These are phyloP conservation scores for Staurois parvus DNA, from an alignment of 2,797 vertebrate genomes.

Conservation along the genomic window DNA sequence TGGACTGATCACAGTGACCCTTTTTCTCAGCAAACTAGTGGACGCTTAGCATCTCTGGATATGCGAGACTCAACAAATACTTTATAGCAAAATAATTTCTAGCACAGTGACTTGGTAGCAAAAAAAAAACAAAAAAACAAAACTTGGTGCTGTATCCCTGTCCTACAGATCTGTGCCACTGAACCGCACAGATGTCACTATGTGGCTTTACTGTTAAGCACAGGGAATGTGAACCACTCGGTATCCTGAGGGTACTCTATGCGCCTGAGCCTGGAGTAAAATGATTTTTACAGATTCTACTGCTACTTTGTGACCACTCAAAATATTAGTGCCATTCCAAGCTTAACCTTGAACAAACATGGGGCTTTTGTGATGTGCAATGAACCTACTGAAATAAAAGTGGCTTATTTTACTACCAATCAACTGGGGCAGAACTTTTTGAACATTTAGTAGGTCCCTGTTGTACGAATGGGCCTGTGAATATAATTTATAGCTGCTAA, in stretches of 20 bases:
- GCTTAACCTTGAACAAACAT: conserved; percentile 56
- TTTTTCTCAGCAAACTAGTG: conserved; percentile 72
- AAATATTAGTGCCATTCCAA: conserved; percentile 63
- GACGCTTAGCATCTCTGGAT: conserved; percentile 70
- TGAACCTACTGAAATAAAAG: conserved; percentile 11
- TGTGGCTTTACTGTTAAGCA: conserved; percentile 79
- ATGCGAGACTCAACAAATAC: conserved; percentile 84
- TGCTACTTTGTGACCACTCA: conserved; percentile 60
- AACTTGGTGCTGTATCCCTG: conserved; percentile 86
- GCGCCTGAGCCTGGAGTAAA: conserved; percentile 58
- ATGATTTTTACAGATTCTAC: conserved; percentile 31
- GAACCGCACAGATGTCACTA: conserved; percentile 68
- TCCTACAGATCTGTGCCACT: conserved; percentile 68
- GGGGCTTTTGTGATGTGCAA: conserved; percentile 48
- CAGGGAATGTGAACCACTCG: conserved; percentile 74
- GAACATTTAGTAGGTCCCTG: not conserved
- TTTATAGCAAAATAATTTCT: conserved; percentile 79
- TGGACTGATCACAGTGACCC: conserved; percentile 77
- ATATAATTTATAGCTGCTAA: conserved; percentile 47
- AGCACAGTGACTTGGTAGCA: not conserved
- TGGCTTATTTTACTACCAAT: conserved; percentile 24
- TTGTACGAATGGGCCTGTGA: conserved; percentile 13
- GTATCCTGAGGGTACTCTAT: conserved; percentile 68
- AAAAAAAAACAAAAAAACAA: conserved; percentile 64
- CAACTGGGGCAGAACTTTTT: not conserved